Percentiles rank a stretch among this genome's conserved stretches.
phyloP scores from a whole-genome alignment of 1,140 invertebrate genomes.

The Drosophila tani region DNA sequence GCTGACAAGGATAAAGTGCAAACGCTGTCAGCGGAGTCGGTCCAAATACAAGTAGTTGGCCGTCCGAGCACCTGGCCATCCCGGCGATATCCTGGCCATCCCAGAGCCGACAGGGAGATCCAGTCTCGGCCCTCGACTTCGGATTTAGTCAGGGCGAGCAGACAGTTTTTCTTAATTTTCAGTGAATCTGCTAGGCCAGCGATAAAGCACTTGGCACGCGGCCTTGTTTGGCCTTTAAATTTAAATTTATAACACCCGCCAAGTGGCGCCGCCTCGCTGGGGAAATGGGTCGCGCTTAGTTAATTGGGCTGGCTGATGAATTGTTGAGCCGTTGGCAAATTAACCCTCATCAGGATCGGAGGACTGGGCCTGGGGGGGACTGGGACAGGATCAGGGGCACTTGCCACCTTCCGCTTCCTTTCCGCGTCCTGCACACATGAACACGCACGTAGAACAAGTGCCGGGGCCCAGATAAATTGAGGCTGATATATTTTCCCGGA shows the following conservation, averaged over 20 bases:
- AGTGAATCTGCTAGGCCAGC: slow-evolving; percentile 50
- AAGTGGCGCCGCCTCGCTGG: slow-evolving; percentile 13
- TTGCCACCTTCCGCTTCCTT: slow-evolving; percentile 5
- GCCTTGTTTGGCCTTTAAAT: slow-evolving; percentile 78
- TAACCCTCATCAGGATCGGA: slow-evolving; percentile 68
- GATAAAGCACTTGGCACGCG: slow-evolving; percentile 58
- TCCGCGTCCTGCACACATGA: slow-evolving; percentile 36
- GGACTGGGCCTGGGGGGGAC: slow-evolving; percentile 1
- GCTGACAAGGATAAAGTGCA: slow-evolving; percentile 79
- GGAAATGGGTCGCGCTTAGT: slow-evolving; percentile 58
- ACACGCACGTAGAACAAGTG: slow-evolving; percentile 39
- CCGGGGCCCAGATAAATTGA: slow-evolving; percentile 32
- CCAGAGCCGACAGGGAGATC: neutral
- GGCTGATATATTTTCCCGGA: slow-evolving; percentile 20
- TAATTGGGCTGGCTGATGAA: slow-evolving; percentile 70
- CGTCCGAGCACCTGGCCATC: slow-evolving; percentile 29
- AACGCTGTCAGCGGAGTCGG: slow-evolving; percentile 61
- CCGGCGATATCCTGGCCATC: slow-evolving; percentile 2
- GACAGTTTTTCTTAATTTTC: slow-evolving; percentile 63
- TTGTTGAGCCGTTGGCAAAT: slow-evolving; percentile 62
- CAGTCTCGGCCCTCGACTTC: slow-evolving; percentile 21
- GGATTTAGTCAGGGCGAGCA: slow-evolving; percentile 3
- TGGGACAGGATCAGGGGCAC: slow-evolving; percentile 10
- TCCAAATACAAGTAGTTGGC: slow-evolving; percentile 46
- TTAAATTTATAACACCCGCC: slow-evolving; percentile 73